Evolutionary conservation across 2,888 invertebrate species (phyloP).

Genomic region (Tiliacea aurago): DNA sequence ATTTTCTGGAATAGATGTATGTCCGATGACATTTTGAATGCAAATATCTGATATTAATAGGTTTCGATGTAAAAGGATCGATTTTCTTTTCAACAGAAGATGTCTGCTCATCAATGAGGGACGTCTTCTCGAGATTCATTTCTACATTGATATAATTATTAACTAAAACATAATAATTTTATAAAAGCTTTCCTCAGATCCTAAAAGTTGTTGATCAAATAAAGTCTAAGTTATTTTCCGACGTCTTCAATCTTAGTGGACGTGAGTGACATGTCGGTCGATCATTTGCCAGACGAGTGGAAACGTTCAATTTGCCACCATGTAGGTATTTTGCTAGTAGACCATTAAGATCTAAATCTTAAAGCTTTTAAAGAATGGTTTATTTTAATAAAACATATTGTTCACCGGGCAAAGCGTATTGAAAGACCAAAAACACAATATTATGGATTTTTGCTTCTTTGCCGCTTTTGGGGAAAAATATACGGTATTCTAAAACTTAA

Average conservation of each 20-base stretch:
- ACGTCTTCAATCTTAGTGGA: conserved; percentile 37
- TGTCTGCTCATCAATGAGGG: background rate
- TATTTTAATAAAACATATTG: background rate
- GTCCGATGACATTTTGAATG: background rate
- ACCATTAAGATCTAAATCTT: background rate
- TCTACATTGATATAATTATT: too few relatives aligned
- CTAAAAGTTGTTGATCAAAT: conserved; percentile 21
- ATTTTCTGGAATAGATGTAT: conserved; percentile 20
- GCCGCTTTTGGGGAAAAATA: background rate
- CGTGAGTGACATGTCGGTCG: conserved; percentile 51
- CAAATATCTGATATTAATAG: background rate
- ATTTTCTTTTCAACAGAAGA: background rate
- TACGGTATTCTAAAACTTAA: background rate
- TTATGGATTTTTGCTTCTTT: background rate
- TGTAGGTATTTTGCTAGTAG: conserved; percentile 7
- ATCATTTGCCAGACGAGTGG: conserved; percentile 51
- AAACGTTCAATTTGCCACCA: conserved; percentile 51
- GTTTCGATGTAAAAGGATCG: background rate
- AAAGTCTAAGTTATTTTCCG: conserved; percentile 34
- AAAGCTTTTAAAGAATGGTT: background rate
- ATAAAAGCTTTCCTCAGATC: background rate
- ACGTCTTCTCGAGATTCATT: background rate
- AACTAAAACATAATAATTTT: background rate
- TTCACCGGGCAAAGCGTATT: too few relatives aligned
- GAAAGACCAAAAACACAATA: background rate